These are phyloP conservation scores for Pituophis catenifer DNA, from an alignment of 2,113 vertebrate genomes.

Conservation along the genomic window DNA sequence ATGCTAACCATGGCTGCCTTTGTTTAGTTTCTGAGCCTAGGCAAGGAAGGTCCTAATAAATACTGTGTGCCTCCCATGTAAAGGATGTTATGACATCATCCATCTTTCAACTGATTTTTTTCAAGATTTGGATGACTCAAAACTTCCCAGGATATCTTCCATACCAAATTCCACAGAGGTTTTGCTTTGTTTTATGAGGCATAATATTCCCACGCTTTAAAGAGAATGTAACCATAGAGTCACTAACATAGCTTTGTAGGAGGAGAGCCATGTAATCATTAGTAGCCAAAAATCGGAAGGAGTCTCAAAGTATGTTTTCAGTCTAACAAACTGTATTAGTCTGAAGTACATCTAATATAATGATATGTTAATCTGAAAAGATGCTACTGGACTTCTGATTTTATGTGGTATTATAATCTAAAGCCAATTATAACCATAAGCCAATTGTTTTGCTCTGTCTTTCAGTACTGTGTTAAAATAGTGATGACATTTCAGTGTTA, in stretches of 20 bases:
- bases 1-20: neutral
- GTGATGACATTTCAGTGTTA: conserved; percentile 45
- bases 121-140: neutral
- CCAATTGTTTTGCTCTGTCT: neutral
- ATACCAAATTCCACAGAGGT: neutral
- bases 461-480: neutral
- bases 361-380: neutral
- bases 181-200: neutral
- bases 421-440: conserved; percentile 17
- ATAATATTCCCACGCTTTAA: neutral
- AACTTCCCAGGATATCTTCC: neutral
- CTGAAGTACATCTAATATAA: neutral
- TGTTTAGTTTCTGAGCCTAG: neutral
- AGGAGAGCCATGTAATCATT: neutral
- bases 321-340: neutral
- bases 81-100: neutral
- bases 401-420: neutral
- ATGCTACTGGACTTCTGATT: neutral
- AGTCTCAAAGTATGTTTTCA: neutral
- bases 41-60: neutral
- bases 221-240: neutral
- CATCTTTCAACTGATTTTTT: neutral
- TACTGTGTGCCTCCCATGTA: neutral
- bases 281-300: neutral
- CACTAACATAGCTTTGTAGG: neutral